A percentile compares a stretch with the other conserved stretches of the same genome.
Evolutionary conservation across 2,888 invertebrate genomes (phyloP).

Genomic region (Matsumyia berberina): DNA sequence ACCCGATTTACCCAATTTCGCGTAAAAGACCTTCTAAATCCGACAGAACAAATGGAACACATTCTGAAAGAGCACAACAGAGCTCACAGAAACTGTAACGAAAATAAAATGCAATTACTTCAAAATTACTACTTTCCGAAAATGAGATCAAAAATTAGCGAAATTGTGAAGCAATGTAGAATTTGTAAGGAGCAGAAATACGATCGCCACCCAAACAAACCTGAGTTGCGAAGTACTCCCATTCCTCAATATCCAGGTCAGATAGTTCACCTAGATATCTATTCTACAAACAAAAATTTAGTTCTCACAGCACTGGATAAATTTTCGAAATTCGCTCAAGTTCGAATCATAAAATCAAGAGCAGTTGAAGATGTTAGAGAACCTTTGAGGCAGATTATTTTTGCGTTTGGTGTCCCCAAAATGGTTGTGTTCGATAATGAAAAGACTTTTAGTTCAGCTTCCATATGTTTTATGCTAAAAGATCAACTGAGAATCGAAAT

Average conservation of each 20-base stretch:
- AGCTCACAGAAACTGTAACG: slow-evolving; percentile 27
- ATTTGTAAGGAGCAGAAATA: no score
- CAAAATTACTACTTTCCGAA: slow-evolving; percentile 32
- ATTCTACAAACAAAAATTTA: slow-evolving; percentile 12
- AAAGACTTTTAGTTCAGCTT: slow-evolving; percentile 30
- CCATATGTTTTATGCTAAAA: slow-evolving; percentile 30
- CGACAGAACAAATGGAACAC: not conserved
- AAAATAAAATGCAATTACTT: slow-evolving; percentile 17
- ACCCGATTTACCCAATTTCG: slow-evolving; percentile 2
- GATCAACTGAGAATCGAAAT: slow-evolving; percentile 15
- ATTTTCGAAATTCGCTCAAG: slow-evolving; percentile 36
- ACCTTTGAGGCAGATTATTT: slow-evolving; percentile 33
- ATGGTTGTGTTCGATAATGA: slow-evolving; percentile 30
- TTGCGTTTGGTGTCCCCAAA: slow-evolving; percentile 37
- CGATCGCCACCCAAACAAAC: no score
- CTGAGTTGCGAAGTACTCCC: no score
- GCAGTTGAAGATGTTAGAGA: slow-evolving; percentile 12
- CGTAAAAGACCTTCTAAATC: slow-evolving; percentile 20
- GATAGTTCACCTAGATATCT: slow-evolving; percentile 42
- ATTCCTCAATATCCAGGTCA: slow-evolving; percentile 33
- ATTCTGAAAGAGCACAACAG: slow-evolving; percentile 34
- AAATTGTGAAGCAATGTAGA: slow-evolving; percentile 32
- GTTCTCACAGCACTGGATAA: slow-evolving; percentile 15
- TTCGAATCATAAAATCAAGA: slow-evolving; percentile 2
- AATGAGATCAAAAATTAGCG: not conserved